Percentiles rank a stretch among this genome's conserved stretches.
Evolutionary conservation across 2,113 vertebrate genomes (phyloP).

Genomic region (Chloropsis hardwickii): DNA sequence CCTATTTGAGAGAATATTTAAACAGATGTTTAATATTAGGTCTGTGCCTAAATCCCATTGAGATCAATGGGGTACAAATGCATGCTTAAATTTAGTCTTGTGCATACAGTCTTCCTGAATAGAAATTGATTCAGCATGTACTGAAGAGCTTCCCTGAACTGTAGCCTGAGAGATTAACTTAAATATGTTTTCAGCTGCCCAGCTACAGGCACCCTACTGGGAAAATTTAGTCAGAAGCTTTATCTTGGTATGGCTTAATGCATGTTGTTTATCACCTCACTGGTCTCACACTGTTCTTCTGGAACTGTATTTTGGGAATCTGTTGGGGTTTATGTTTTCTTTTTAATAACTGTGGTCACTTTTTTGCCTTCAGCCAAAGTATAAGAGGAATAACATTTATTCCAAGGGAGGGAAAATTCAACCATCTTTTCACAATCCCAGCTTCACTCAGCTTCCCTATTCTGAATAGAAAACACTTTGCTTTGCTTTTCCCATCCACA

Average conservation of each 20-base stretch:
- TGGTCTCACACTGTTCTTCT: background rate
- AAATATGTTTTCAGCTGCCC: background rate
- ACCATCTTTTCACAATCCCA: background rate
- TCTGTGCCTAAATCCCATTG: background rate
- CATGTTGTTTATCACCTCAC: background rate
- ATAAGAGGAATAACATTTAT: background rate
- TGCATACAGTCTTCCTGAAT: background rate
- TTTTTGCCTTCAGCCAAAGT: background rate
- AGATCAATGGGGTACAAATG: background rate
- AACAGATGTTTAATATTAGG: slow-evolving; percentile 13
- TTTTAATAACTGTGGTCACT: background rate
- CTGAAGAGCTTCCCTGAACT: slow-evolving; percentile 11
- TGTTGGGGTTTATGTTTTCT: background rate
- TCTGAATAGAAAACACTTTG: background rate
- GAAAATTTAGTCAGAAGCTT: slow-evolving; percentile 6
- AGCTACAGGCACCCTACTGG: background rate
- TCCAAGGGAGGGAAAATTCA: background rate
- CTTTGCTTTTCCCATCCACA: background rate
- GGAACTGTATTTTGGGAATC: background rate
- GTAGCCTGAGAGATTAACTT: background rate
- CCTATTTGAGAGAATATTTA: background rate
- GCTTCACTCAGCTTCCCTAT: background rate
- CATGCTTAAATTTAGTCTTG: slow-evolving; percentile 6
- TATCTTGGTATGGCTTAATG: background rate
- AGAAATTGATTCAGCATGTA: slow-evolving; percentile 1